Base-by-base conservation (phyloP, 2,888 invertebrate species). In the Cotesia congregata region DNA sequence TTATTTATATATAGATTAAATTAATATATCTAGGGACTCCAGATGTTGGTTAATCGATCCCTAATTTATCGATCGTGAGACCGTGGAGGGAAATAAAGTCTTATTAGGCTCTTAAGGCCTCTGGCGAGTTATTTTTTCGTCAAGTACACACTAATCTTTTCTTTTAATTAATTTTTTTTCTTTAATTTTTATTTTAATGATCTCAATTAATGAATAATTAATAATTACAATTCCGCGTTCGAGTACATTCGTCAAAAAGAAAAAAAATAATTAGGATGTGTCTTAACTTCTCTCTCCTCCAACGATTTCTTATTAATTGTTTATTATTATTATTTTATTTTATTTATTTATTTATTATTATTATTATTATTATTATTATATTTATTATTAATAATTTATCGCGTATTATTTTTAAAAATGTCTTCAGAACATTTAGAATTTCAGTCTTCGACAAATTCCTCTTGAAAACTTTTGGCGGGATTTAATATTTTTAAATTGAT, bases 71-170 rank as follows among this genome's bases (percentile, higher is more conserved):
- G 30, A 30, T 30, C 30, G 30, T 30, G 30, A 30, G 77, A 80
- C 81, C 80, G 77, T 83, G 86, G 86, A 87, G 86, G 86, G 87
- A 87, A 85, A 85, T 85, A 81, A 30, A 86, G 82, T 86, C 82
- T 85, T 85, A 75, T 83, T 83, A 73, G 83, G 80, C 83, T 82
- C 84, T 85, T 7, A 85, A 81, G 80, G 80, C 85, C 83, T 85
- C 83, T 84, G 83, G 83, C 83, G 82, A 84, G 82, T 83, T 81
- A 50, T 50, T 50, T 50, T 80, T 77, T 73, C 74, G 67, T 75
- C 72, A 70, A 70, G 50, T 50, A 12, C 20, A 70, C 41, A 70
- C 70, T 70, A 70, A 60, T 70, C 41, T 12, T 30, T 30, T 74
- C 30, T n/a, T 74, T 62, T 38, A 1, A 50, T n/a, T 30, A 30